A percentile compares a stretch with the other conserved stretches of the same genome.
These are phyloP conservation scores for Rhinolophus ferrumequinum DNA, from an alignment of 2,113 vertebrate species.

Conservation along the genomic window DNA sequence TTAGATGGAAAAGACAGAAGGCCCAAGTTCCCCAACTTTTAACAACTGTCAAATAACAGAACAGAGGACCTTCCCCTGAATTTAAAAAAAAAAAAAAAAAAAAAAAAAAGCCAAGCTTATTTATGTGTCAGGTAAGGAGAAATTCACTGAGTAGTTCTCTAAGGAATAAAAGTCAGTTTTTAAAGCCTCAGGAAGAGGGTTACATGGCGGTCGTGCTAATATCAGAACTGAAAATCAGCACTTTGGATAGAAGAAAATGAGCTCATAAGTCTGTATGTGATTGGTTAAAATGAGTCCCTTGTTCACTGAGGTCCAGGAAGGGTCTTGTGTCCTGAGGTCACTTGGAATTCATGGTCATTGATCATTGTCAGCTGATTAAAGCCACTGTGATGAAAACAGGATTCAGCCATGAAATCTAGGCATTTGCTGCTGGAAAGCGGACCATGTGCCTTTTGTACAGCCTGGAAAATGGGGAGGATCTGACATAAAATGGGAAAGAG, in stretches of 20 bases:
- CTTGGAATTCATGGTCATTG: background rate
- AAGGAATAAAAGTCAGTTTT: background rate
- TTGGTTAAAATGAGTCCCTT: background rate
- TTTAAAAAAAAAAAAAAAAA: no score
- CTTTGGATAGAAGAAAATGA: background rate
- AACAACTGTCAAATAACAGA: background rate
- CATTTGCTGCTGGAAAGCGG: background rate
- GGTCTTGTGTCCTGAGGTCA: background rate
- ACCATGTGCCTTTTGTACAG: background rate
- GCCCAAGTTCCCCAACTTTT: background rate
- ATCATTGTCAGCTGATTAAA: background rate
- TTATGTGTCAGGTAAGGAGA: slow-evolving; percentile 8
- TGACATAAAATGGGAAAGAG: background rate
- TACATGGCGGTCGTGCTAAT: background rate
- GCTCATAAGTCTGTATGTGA: background rate
- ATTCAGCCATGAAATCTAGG: background rate
- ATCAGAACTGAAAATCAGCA: background rate
- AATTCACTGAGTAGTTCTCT: background rate
- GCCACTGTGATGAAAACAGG: background rate
- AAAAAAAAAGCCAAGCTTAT: background rate
- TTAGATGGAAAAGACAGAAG: background rate
- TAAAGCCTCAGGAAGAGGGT: background rate
- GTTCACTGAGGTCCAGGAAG: background rate
- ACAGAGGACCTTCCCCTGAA: background rate
- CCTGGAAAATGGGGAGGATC: background rate